Percentiles rank a stretch among this genome's conserved stretches.
Conservation (phyloP, 2,797 vertebrate genomes). For the Aplochiton taeniatus region DNA sequence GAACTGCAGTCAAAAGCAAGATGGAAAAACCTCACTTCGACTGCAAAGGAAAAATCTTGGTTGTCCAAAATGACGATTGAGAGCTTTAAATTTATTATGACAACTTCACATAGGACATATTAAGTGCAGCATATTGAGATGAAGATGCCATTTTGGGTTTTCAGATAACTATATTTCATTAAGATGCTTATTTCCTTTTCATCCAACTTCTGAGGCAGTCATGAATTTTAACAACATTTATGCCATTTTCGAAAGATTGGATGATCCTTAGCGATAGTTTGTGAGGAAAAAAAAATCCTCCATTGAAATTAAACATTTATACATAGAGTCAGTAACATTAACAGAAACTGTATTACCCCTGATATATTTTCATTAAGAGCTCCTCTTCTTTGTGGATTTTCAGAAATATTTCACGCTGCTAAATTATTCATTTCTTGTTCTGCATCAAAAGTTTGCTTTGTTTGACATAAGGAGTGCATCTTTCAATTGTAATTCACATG, state of each 20-base stretch:
- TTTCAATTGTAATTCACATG: not conserved
- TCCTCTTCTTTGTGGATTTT: not conserved
- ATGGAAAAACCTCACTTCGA: not conserved
- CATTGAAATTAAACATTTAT: constrained; percentile 11
- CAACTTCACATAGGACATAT: constrained; percentile 19
- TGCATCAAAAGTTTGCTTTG: constrained; percentile 6
- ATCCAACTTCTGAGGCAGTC: constrained; percentile 25
- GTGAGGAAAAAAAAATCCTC: not conserved
- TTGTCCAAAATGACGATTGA: constrained; percentile 26
- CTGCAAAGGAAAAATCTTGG: constrained; percentile 5
- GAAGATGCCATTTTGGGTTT: constrained; percentile 36
- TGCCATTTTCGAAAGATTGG: constrained; percentile 50
- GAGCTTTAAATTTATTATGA: constrained; percentile 49
- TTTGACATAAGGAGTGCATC: not conserved
- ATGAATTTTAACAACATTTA: constrained; percentile 50
- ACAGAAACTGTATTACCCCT: too few species aligned
- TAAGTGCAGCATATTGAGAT: constrained; percentile 28
- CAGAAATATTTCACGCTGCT: not conserved
- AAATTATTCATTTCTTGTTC: constrained; percentile 11
- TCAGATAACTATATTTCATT: constrained; percentile 18
- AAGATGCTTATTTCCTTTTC: constrained; percentile 27
- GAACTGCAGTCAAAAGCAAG: not conserved
- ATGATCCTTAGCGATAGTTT: not conserved
- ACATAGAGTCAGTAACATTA: too few species aligned
- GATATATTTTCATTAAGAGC: too few species aligned